phyloP scores from a whole-genome alignment of 2,888 invertebrate species.

The Nemotelus nigrinus region DNA sequence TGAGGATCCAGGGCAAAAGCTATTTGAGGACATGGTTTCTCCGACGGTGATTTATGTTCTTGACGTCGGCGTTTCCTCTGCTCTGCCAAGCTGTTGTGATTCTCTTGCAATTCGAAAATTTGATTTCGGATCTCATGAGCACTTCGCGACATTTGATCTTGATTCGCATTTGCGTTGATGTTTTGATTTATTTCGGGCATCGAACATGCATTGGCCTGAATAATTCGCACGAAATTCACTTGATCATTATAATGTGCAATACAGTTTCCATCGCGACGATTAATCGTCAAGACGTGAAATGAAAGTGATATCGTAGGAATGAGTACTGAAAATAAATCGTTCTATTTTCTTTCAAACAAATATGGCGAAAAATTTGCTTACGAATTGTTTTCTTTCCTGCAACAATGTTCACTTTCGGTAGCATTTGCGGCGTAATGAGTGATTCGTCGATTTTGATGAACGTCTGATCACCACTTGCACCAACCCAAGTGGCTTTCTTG shows the following conservation, averaged over 20 bases:
- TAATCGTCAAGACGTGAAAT: slow-evolving; percentile 90
- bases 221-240: slow-evolving; percentile 79
- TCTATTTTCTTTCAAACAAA: not conserved
- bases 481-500: slow-evolving; percentile 90
- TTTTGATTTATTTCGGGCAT: slow-evolving; percentile 63
- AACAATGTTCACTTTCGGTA: slow-evolving; percentile 88
- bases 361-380: slow-evolving; percentile 63
- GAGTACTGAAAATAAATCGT: slow-evolving; percentile 69
- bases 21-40: slow-evolving; percentile 61
- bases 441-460: slow-evolving; percentile 92
- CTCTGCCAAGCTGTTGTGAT: slow-evolving; percentile 54
- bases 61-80: slow-evolving; percentile 55
- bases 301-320: slow-evolving; percentile 82
- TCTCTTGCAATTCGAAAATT: slow-evolving; percentile 61
- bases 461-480: slow-evolving; percentile 96
- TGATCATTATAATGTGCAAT: slow-evolving; percentile 86
- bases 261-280: slow-evolving; percentile 88
- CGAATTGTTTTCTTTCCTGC: slow-evolving; percentile 87
- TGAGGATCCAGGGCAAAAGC: slow-evolving; percentile 79
- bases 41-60: slow-evolving; percentile 53
- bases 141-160: slow-evolving; percentile 64
- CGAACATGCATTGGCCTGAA: slow-evolving; percentile 68
- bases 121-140: slow-evolving; percentile 65
- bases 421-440: slow-evolving; percentile 88
- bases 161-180: slow-evolving; percentile 63